A percentile compares a stretch with the other conserved stretches of the same genome.
Conservation (phyloP, 1,140 invertebrate species). For the Achatina immaculata region DNA sequence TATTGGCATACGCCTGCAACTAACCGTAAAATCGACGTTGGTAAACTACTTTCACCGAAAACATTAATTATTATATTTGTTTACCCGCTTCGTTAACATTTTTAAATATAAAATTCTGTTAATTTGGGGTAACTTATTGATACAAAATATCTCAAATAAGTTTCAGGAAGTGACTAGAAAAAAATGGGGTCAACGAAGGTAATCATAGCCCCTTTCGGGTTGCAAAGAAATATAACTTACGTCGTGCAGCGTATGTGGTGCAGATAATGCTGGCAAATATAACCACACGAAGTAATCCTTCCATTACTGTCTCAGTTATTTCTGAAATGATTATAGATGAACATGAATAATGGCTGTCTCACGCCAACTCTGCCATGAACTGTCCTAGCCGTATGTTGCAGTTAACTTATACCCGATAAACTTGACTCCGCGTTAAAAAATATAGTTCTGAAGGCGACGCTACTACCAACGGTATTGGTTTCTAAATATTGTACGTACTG, state of each 20-base stretch:
- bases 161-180: conserved; percentile 3
- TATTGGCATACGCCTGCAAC: too few relatives aligned
- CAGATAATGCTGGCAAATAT: background rate
- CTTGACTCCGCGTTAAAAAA: background rate
- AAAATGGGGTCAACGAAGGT: background rate
- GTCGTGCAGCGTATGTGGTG: background rate
- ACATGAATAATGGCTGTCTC: background rate
- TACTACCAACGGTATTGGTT: too few relatives aligned
- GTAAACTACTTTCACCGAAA: too few relatives aligned
- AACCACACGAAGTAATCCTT: background rate
- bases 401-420: background rate
- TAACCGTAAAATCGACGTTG: too few relatives aligned
- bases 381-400: background rate
- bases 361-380: background rate
- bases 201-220: too few relatives aligned
- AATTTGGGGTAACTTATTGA: too few relatives aligned
- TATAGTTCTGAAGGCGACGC: background rate
- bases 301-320: background rate
- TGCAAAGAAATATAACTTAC: background rate
- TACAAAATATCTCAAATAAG: background rate
- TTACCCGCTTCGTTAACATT: too few relatives aligned
- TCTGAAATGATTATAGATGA: background rate
- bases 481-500: too few relatives aligned
- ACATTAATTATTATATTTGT: too few relatives aligned
- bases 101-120: too few relatives aligned